Conservation (phyloP, 2,113 vertebrate genomes). For the Psephotus haematonotus region DNA sequence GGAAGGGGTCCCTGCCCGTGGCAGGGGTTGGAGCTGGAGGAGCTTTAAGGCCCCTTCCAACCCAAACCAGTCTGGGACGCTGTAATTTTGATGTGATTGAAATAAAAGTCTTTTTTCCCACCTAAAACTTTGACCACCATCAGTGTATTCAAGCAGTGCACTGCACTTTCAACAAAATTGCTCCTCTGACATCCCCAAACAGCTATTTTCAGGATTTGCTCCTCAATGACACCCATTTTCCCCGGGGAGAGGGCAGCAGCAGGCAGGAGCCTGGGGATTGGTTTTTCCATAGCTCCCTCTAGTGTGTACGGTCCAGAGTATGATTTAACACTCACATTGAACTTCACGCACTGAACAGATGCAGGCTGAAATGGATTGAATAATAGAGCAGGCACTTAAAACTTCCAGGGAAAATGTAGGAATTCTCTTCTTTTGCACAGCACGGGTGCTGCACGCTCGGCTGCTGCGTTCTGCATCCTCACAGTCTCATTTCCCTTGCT, state of each 20-base stretch:
- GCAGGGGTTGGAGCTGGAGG: not conserved
- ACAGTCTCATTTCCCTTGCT: not conserved
- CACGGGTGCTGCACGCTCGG: rapidly evolving
- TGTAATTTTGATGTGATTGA: not conserved
- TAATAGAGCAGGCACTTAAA: not conserved
- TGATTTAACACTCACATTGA: not conserved
- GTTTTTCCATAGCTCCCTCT: conserved; percentile 55
- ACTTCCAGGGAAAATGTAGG: not conserved
- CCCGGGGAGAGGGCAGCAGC: not conserved
- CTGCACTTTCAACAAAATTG: not conserved
- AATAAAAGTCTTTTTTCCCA: not conserved
- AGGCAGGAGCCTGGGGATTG: not conserved
- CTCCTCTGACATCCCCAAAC: not conserved
- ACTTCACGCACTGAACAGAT: rapidly evolving
- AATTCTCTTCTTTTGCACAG: not conserved
- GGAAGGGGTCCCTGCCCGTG: not conserved
- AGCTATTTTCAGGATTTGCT: not conserved
- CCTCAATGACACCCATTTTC: not conserved
- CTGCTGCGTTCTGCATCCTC: not conserved
- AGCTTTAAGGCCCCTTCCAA: not conserved
- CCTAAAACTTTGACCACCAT: not conserved
- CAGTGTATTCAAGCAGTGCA: not conserved
- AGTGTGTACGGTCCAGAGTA: not conserved
- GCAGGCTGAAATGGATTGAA: not conserved
- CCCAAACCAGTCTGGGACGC: not conserved